Percentiles rank a stretch among this genome's conserved stretches.
Conservation (phyloP, 1,140 invertebrate genomes). For the Whitmania pigra region DNA sequence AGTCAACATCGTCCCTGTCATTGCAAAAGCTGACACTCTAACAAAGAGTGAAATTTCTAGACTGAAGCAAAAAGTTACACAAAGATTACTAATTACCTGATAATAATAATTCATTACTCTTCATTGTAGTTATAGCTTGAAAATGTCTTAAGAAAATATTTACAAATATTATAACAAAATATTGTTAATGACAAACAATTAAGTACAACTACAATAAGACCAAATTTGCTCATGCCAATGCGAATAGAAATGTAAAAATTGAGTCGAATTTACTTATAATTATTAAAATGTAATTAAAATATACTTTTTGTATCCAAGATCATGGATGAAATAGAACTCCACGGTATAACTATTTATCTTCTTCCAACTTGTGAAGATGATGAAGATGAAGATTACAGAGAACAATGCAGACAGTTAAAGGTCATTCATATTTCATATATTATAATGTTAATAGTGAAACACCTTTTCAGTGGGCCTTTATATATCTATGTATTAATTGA, state of each 20-base stretch:
- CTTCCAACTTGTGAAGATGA: constrained; percentile 44
- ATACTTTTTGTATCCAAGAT: constrained; percentile 31
- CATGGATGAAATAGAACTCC: constrained; percentile 38
- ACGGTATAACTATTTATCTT: constrained; percentile 41
- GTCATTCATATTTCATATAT: constrained; percentile 22
- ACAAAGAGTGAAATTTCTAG: constrained; percentile 36
- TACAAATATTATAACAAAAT: not conserved
- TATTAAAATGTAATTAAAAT: no score
- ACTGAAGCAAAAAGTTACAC: constrained; percentile 41
- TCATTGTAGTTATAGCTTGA: no score
- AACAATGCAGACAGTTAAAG: constrained; percentile 40
- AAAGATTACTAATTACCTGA: no score
- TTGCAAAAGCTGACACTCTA: constrained; percentile 43
- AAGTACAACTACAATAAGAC: no score
- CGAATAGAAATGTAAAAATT: no score
- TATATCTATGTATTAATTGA: no score
- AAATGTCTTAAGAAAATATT: not conserved
- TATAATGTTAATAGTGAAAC: no score
- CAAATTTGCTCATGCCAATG: no score
- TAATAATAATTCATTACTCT: no score
- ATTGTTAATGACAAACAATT: no score
- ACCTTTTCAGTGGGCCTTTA: no score
- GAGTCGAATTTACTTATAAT: no score
- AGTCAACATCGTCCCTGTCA: constrained; percentile 44
- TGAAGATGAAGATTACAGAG: constrained; percentile 43